Base-by-base conservation (phyloP, 1,140 invertebrate species). In the Drosophila bipectinata region DNA sequence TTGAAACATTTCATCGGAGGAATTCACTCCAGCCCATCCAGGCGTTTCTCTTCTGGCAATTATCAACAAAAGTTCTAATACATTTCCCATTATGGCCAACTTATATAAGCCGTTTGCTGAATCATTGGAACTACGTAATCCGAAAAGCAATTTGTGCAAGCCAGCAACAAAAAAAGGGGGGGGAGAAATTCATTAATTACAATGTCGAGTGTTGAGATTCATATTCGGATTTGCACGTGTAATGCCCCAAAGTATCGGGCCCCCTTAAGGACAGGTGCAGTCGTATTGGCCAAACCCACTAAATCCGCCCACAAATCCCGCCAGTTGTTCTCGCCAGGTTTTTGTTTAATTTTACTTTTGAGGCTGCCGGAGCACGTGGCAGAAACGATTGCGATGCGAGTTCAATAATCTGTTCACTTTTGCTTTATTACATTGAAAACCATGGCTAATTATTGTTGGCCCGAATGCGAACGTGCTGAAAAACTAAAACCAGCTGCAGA, bases 361-460 rank as follows among this genome's bases (percentile, higher is more conserved):
- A n/a, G 51, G 9, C 12, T 30, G 15, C 24, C 1, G 12, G 2
- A 28, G 66, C 67, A 69, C 67, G 67, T 75, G 71, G 51, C 58
- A 51, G n/a, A 44, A 37, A 41, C 53, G 32, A 75, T 56, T 58
- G 44, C 45, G 39, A 51, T 21, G 39, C 52, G 66, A 59, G 79
- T 81, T 81, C 79, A 81, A 81, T 81, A 81, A 81, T 81, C 79
- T 81, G 56, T 24, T 44, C 79, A 73, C 67, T 80, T 76, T 73
- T 81, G 73, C 73, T 73, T 81, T 81, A 81, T 81, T 81, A 77
- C 79, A 82, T 58, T 81, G 26, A 58, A 73, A 81, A 82, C 73
- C 79, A 82, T 54, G 62, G 79, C 79, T 82, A 82, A 82, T 82
- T 82, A 69, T 82, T 77, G 74, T 69, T 61, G 58, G 53, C 59